Evolutionary conservation across 2,797 vertebrate genomes (phyloP), one percentile per base, ranked within the genome.

Genomic region (Sebastes matsubarae): DNA sequence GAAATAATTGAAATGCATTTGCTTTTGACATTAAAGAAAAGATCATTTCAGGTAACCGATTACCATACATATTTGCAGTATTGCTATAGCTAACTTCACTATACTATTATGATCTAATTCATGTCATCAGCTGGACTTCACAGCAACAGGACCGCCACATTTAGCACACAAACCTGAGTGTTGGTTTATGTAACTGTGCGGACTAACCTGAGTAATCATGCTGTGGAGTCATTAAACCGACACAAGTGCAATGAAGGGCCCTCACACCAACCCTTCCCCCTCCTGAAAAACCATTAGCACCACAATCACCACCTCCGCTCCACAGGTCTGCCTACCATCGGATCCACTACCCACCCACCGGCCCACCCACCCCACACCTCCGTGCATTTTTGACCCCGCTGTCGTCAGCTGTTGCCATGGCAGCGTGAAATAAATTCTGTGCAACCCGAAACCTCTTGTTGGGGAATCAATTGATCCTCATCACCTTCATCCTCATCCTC

Each of bases 161-260:
- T 82, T 79, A 85, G 77, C 79, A 57, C 18, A 14, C 52, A 63
- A 67, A 75, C 55, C 69, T 24, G 69, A 90, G 83, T 77, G 80
- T 36, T 46, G 46, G 14, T 87, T 95, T 93, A 91, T 82, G 83
- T 92, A 95, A 94, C 82, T 75, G 89, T 75, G 83, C 88, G 91
- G 86, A 91, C 72, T 71, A 88, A 87, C 82, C 88, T 90, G 93
- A 93, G 83, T 89, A 92, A 94, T 93, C 89, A 89, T 18, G n/a
- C 42, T 58, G 57, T 34, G 79, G 75, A 84, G 83, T 90, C 85
- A 89, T 90, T 90, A 87, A 89, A 89, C 80, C 2, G 83, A 87
- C 89, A 87, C 67, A 84, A 95, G 85, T 81, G 85, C 87, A 57
- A 84, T 92, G 89, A 90, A 94, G 92, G 87, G 93, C 91, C 89